Evolutionary conservation across 2,113 vertebrate species (phyloP).

Genomic region (Chrysemys picta): DNA sequence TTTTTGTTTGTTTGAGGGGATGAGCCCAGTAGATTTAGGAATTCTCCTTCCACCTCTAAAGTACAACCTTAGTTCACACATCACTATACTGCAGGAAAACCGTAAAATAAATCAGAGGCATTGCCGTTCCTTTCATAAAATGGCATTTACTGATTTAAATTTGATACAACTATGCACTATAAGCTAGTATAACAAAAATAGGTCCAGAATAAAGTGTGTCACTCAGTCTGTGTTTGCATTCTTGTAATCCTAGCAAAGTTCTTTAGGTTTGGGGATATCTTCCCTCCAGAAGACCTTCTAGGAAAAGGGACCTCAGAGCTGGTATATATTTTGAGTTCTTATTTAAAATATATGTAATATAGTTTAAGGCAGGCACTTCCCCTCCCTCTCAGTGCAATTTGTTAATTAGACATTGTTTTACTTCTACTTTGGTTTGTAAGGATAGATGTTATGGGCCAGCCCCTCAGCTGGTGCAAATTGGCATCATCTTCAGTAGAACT

Average conservation of each 20-base stretch:
- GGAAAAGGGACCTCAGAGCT: neutral
- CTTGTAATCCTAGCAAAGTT: neutral
- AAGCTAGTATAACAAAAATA: no score
- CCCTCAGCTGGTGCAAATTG: neutral
- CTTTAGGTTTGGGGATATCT: neutral
- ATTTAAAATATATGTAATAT: neutral
- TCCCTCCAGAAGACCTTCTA: neutral
- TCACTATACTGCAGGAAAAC: neutral
- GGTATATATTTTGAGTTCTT: neutral
- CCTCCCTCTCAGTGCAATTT: fast-evolving
- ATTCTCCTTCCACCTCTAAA: neutral
- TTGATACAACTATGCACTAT: neutral
- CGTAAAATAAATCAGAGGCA: neutral
- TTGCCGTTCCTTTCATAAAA: neutral
- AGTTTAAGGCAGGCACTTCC: neutral
- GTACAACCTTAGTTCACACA: neutral
- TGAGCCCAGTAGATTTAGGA: neutral
- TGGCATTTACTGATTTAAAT: neutral
- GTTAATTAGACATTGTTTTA: neutral
- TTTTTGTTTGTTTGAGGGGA: neutral
- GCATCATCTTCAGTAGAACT: neutral
- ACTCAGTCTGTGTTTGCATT: neutral
- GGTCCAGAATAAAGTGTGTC: no score
- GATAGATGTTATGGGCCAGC: neutral
- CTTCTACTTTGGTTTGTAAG: fast-evolving